These are phyloP conservation scores for Hypanus sabinus DNA, from an alignment of 2,113 vertebrate genomes.

Conservation along the genomic window DNA sequence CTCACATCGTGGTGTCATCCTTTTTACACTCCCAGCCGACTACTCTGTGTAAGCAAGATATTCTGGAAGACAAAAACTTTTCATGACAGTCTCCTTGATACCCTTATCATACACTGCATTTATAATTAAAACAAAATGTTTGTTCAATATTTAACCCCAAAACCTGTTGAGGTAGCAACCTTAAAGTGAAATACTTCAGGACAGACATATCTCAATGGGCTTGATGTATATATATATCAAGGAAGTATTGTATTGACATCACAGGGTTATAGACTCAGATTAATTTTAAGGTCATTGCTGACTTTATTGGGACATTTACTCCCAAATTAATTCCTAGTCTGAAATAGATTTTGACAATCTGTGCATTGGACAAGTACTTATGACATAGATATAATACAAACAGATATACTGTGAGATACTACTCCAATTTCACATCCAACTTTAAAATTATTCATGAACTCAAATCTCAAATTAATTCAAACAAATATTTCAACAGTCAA, in stretches of 20 bases:
- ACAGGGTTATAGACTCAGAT: neutral
- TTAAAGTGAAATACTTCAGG: neutral
- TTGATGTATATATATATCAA: neutral
- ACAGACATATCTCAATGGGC: neutral
- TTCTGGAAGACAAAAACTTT: neutral
- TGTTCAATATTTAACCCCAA: neutral
- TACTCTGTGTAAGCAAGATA: neutral
- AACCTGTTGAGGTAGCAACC: neutral
- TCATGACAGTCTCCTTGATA: neutral
- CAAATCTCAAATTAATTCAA: too few species aligned
- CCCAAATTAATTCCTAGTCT: neutral
- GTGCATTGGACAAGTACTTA: neutral
- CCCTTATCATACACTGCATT: neutral
- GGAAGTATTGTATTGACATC: neutral
- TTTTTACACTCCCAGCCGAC: neutral
- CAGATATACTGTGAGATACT: neutral
- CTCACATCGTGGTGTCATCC: neutral
- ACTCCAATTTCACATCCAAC: neutral
- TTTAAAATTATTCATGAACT: neutral
- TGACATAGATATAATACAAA: neutral
- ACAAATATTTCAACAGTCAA: too few species aligned
- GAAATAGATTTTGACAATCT: neutral
- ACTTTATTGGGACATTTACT: neutral
- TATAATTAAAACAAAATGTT: neutral
- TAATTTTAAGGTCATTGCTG: neutral